A percentile compares a stretch with the other conserved stretches of the same genome.
phyloP scores from a whole-genome alignment of 2,888 invertebrate genomes.

The Drosophila melanosoma region DNA sequence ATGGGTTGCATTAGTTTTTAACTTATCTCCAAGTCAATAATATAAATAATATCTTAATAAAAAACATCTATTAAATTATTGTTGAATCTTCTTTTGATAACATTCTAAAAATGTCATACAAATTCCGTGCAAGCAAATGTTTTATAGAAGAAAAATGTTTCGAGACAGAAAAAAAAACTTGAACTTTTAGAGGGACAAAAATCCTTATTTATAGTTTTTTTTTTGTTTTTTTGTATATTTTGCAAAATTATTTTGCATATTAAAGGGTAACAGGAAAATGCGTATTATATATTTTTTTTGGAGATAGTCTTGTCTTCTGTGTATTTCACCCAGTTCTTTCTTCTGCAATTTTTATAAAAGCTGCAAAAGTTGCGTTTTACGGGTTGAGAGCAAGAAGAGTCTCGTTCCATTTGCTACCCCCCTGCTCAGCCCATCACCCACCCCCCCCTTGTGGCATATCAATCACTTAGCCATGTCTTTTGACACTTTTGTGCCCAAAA shows the following conservation, averaged over 20 bases:
- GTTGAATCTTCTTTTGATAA: background rate
- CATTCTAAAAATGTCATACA: background rate
- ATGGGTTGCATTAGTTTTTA: background rate
- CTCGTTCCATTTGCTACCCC: background rate
- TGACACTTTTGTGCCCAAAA: conserved; percentile 15
- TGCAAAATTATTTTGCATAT: background rate
- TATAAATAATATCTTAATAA: background rate
- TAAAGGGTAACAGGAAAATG: background rate
- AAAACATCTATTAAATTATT: background rate
- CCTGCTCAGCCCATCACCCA: background rate
- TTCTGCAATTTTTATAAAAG: conserved; percentile 51
- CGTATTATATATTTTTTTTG: background rate
- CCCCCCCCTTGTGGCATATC: background rate
- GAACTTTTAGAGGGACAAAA: background rate
- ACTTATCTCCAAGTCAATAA: background rate
- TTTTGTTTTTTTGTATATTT: background rate
- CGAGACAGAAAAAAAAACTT: background rate
- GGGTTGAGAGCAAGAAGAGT: conserved; percentile 3
- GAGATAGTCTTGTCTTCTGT: too few species aligned
- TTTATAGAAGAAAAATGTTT: background rate
- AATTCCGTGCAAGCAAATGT: background rate
- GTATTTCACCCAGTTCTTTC: background rate
- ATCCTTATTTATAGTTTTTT: background rate
- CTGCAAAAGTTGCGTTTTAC: conserved; percentile 58
- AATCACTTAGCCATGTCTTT: conserved; percentile 14